Conservation (phyloP, 2,113 vertebrate genomes). For the Urocynchramus pylzowi region DNA sequence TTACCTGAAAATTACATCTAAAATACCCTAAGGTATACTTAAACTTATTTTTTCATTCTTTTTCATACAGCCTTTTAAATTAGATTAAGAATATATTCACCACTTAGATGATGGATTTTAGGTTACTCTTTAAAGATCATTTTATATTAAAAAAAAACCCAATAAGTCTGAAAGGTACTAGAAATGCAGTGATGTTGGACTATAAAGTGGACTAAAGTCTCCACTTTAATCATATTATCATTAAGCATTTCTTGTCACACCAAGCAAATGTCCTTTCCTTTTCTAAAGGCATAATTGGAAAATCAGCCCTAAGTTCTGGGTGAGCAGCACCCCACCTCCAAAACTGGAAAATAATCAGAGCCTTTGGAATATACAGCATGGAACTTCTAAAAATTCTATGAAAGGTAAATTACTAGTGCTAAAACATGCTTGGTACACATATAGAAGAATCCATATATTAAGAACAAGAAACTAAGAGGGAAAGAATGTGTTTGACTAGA, state of each 20-base stretch:
- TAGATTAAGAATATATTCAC: neutral
- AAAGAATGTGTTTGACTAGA: neutral
- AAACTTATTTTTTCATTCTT: neutral
- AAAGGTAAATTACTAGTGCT: neutral
- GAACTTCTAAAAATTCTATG: neutral
- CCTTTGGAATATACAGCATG: neutral
- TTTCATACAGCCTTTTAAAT: neutral
- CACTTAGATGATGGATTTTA: neutral
- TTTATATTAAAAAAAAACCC: neutral
- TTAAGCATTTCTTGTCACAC: neutral
- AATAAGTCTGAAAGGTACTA: accelerated
- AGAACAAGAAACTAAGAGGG: neutral
- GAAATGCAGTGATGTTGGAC: neutral
- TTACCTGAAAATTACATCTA: neutral
- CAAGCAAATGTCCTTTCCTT: neutral
- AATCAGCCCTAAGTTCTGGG: neutral
- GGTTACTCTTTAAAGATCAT: neutral
- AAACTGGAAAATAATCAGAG: neutral
- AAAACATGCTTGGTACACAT: neutral
- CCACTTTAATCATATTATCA: neutral
- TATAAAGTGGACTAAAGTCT: neutral
- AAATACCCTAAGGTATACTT: neutral
- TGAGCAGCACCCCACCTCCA: neutral
- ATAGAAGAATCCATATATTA: neutral
- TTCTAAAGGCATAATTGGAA: neutral